These are phyloP conservation scores for Austrofundulus limnaeus DNA, from an alignment of 2,113 vertebrate genomes.

Conservation along the genomic window DNA sequence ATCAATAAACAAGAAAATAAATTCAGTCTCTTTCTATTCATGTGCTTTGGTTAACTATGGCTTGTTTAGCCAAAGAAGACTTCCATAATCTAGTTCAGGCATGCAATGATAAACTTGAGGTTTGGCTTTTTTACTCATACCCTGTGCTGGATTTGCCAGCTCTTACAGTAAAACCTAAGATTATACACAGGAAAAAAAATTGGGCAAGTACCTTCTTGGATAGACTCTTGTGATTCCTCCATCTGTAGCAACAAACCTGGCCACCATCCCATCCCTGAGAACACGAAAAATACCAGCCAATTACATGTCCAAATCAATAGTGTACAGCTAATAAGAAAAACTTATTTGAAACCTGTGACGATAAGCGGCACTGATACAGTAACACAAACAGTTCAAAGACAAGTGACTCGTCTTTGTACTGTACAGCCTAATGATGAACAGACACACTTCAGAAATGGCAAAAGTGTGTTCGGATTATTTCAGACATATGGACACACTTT, in stretches of 20 bases:
- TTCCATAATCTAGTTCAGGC: conserved; percentile 13
- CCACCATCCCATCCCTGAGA: conserved; percentile 86
- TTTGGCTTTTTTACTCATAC: not conserved
- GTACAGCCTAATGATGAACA: conserved; percentile 53
- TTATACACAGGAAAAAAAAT: conserved; percentile 16
- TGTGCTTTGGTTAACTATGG: no score
- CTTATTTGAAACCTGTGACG: conserved; percentile 9
- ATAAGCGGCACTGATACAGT: conserved; percentile 12
- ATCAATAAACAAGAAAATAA: no score
- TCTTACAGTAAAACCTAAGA: conserved; percentile 45
- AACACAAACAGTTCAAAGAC: conserved; percentile 32
- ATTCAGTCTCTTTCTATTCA: no score
- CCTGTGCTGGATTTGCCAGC: conserved; percentile 31
- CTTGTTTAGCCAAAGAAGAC: conserved; percentile 16
- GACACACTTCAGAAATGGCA: conserved; percentile 26
- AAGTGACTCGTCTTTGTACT: conserved; percentile 32
- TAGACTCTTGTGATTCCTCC: conserved; percentile 96
- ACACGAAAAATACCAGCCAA: conserved; percentile 40
- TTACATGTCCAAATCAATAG: conserved; percentile 42
- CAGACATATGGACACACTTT: conserved; percentile 41
- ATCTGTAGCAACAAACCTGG: conserved; percentile 94
- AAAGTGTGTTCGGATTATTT: conserved; percentile 40
- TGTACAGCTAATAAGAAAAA: conserved; percentile 9
- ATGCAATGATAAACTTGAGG: not conserved
- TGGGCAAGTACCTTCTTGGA: conserved; percentile 87